phyloP scores from a whole-genome alignment of 2,888 invertebrate species.

The Phasia obesa region DNA sequence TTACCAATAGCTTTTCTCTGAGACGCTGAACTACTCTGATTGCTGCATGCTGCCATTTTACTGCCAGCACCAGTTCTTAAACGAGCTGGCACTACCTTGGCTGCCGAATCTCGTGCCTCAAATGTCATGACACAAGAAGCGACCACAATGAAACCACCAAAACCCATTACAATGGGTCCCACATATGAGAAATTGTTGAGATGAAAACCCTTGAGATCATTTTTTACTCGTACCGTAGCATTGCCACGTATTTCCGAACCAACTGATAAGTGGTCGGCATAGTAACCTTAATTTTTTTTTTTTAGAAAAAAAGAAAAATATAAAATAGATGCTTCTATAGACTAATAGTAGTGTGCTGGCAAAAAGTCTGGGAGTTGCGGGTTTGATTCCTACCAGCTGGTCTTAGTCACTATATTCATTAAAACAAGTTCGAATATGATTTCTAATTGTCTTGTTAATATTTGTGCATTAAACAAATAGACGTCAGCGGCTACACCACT shows the following conservation, averaged over 20 bases:
- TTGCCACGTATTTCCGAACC: slow-evolving; percentile 91
- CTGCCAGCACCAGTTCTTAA: slow-evolving; percentile 83
- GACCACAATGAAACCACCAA: slow-evolving; percentile 97
- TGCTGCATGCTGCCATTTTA: slow-evolving; percentile 78
- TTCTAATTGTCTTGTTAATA: no score
- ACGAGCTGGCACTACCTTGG: slow-evolving; percentile 93
- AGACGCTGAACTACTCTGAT: slow-evolving; percentile 80
- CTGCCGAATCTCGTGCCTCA: slow-evolving; percentile 96
- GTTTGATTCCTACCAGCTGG: no score
- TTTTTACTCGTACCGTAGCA: slow-evolving; percentile 90
- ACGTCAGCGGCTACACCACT: no score
- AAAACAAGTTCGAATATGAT: no score
- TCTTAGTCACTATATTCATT: no score
- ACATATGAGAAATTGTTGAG: slow-evolving; percentile 95
- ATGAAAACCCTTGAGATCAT: slow-evolving; percentile 92
- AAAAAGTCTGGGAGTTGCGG: no score
- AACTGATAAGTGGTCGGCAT: slow-evolving; percentile 91
- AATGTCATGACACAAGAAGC: slow-evolving; percentile 99
- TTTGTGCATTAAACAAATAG: no score
- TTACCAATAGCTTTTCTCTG: slow-evolving; percentile 80
- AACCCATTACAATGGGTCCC: slow-evolving; percentile 99
- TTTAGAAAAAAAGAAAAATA: no score
- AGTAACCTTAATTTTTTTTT: slow-evolving; percentile 86
- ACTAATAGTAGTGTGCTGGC: no score
- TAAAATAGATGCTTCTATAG: no score